Percentiles rank a stretch among this genome's conserved stretches.
Conservation (phyloP, 2,888 invertebrate genomes). For the Automeris io region DNA sequence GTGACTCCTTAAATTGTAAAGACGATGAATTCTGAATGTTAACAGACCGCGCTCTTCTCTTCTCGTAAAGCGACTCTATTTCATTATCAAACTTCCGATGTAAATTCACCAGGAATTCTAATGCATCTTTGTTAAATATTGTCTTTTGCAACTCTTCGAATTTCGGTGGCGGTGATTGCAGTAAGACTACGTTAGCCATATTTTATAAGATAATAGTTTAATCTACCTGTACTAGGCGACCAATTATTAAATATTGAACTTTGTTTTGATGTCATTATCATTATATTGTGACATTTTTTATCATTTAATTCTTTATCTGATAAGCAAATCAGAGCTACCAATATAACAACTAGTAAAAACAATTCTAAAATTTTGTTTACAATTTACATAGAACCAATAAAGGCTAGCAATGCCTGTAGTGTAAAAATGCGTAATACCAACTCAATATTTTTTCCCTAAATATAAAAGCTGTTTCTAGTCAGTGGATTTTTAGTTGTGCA, state of each 20-base stretch:
- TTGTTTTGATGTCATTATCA: constrained; percentile 7
- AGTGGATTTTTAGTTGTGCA: too few species aligned
- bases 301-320: neutral
- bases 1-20: constrained; percentile 60
- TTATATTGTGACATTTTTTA: neutral
- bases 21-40: constrained; percentile 31
- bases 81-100: constrained; percentile 65
- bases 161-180: constrained; percentile 71
- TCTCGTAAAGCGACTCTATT: constrained; percentile 62
- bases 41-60: constrained; percentile 50
- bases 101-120: constrained; percentile 74
- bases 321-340: too few species aligned
- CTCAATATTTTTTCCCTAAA: too few species aligned
- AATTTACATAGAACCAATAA: too few species aligned
- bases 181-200: constrained; percentile 9
- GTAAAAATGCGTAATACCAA: too few species aligned
- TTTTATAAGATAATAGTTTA: neutral
- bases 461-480: too few species aligned
- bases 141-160: constrained; percentile 71
- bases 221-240: neutral
- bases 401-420: too few species aligned
- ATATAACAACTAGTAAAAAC: too few species aligned
- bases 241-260: constrained; percentile 14
- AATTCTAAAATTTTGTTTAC: too few species aligned
- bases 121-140: constrained; percentile 75